Evolutionary conservation across 2,797 vertebrate species (phyloP).

Genomic region (Pipistrellus pygmaeus): DNA sequence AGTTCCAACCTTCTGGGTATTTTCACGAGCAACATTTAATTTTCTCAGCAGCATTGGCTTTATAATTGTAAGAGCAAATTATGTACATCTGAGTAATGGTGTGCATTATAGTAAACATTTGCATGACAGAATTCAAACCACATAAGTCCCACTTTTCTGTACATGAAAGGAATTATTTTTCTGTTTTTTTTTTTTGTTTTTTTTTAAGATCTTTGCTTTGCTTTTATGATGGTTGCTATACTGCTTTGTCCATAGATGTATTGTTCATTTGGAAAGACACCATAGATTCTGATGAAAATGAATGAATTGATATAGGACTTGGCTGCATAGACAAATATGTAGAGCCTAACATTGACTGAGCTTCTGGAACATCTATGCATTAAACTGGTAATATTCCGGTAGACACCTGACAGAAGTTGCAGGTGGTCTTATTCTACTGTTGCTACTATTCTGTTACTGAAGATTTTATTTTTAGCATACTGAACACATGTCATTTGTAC

Average conservation of each 20-base stretch:
- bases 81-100: conserved; percentile 70
- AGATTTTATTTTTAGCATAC: no score
- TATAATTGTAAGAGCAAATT: conserved; percentile 94
- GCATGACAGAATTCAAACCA: conserved; percentile 90
- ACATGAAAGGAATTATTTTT: not conserved
- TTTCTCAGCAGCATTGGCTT: conserved; percentile 94
- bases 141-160: not conserved
- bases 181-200: not conserved
- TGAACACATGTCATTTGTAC: no score
- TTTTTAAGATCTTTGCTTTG: not conserved
- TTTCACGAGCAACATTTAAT: conserved; percentile 93
- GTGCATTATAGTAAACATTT: no score
- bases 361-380: conserved; percentile 86
- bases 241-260: conserved; percentile 85
- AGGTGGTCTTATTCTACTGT: no score
- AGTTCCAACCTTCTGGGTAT: conserved; percentile 94
- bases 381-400: conserved; percentile 88
- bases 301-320: conserved; percentile 88
- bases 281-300: conserved; percentile 88
- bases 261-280: conserved; percentile 88
- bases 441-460: no score
- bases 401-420: conserved; percentile 89
- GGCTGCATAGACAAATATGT: conserved; percentile 87
- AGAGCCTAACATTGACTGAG: conserved; percentile 84
- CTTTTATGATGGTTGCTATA: no score